Base-by-base conservation (phyloP, 1,140 invertebrate genomes). In the Leptinotarsa defecta region DNA sequence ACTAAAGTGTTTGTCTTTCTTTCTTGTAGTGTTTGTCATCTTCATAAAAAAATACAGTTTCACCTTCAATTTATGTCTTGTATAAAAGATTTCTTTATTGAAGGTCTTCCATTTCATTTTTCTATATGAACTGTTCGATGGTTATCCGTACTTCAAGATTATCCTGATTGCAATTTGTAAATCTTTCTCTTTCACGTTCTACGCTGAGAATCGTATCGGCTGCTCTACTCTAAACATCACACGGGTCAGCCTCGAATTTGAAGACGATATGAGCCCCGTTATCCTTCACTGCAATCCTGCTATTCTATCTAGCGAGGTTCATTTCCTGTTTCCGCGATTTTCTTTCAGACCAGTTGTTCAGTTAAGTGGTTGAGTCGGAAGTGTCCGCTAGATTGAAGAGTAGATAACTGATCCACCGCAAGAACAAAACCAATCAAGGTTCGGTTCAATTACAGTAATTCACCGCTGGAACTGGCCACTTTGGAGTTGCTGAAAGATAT, bases 241-340 rank as follows among this genome's bases (percentile, higher is more conserved):
- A 43, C 3, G 34, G 52, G 52, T 57, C 52, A 57, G 17, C 34
- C 34, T 43, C 34, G 52, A 57, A 8, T 57, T 57, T 57, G 52
- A 4, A 19, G 52, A 57, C 52, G 52, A 57, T 57, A 57, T 17
- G 15, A 17, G n/a, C n/a, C n/a, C 52, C 52, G 52, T 57, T 57
- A 17, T 57, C 52, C 17, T 65, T 65, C 27, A 22, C 20, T 20
- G 27, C 27, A 22, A 65, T 20, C 27, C 68, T 20, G 73, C 69
- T 68, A 68, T 75, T 77, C 75, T 77, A 77, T 77, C 76, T 77
- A 73, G 74, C 74, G 27, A 67, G 74, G 69, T 75, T 77, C 76
- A 77, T 77, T 77, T 77, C 76, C 76, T 77, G 76, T 75, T 77
- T 75, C 76, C 76, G 76, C 70, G 70, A 75, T 77, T 77, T 63